These are phyloP conservation scores for Chiloscyllium punctatum DNA, from an alignment of 2,797 vertebrate species.

Conservation along the genomic window DNA sequence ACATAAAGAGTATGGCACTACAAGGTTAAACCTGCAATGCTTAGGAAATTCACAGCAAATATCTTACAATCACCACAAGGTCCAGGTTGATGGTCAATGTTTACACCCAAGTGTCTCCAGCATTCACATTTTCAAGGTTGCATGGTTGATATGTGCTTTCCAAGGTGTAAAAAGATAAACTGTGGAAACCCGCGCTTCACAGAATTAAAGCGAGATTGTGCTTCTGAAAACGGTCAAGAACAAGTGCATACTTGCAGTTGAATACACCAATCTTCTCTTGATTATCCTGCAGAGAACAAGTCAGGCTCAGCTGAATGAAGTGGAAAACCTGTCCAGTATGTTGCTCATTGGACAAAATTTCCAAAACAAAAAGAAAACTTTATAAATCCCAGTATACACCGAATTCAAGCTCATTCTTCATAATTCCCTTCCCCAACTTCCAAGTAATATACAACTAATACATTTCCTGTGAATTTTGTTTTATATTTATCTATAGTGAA, in stretches of 20 bases:
- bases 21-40: constrained; percentile 42
- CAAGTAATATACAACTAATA: not conserved
- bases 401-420: not conserved
- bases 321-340: not conserved
- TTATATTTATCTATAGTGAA: not conserved
- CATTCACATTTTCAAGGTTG: constrained; percentile 27
- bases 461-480: not conserved
- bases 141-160: constrained; percentile 36
- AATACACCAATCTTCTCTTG: not conserved
- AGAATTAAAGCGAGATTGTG: constrained; percentile 29
- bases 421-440: not conserved
- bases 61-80: constrained; percentile 41
- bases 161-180: constrained; percentile 38
- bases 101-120: not conserved
- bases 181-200: constrained; percentile 34
- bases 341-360: not conserved
- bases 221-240: constrained; percentile 42
- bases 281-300: not conserved
- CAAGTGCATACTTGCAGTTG: constrained; percentile 37
- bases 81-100: not conserved
- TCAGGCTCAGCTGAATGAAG: not conserved
- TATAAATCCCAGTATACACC: not conserved
- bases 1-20: constrained; percentile 41
- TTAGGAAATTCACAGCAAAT: constrained; percentile 41
- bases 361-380: not conserved